phyloP scores from a whole-genome alignment of 2,113 vertebrate species.

The Odocoileus virginianus region DNA sequence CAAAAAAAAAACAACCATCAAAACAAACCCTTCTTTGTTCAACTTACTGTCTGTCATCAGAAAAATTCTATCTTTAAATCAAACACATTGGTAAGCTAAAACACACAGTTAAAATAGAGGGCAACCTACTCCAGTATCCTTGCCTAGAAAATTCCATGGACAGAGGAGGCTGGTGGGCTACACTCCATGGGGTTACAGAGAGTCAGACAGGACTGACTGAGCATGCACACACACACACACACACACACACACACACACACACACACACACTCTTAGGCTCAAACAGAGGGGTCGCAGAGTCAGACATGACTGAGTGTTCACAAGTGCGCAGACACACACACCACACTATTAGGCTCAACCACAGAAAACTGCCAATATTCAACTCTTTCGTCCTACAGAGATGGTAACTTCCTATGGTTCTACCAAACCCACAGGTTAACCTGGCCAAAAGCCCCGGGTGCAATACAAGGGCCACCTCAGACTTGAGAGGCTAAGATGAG shows the following conservation, averaged over 20 bases:
- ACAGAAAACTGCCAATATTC: fast-evolving
- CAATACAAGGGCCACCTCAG: neutral
- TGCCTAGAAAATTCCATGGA: neutral
- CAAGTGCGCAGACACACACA: neutral
- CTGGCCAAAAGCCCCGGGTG: neutral
- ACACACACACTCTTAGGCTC: neutral
- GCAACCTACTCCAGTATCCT: neutral
- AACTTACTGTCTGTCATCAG: neutral
- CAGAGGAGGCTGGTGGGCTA: neutral
- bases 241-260: neutral
- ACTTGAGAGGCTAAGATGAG: fast-evolving
- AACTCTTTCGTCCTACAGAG: neutral
- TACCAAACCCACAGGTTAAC: neutral
- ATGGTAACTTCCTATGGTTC: neutral
- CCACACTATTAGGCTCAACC: neutral
- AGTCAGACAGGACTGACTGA: neutral
- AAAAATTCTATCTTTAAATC: neutral
- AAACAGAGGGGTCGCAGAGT: neutral
- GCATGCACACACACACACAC: neutral
- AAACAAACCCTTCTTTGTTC: neutral
- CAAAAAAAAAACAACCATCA: too few species aligned
- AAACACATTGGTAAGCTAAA: neutral
- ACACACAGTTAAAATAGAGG: neutral
- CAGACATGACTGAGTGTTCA: neutral
- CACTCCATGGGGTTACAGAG: neutral